Evolutionary conservation across 2,797 vertebrate species (phyloP).

Genomic region (Triplophysa yarkandensis): DNA sequence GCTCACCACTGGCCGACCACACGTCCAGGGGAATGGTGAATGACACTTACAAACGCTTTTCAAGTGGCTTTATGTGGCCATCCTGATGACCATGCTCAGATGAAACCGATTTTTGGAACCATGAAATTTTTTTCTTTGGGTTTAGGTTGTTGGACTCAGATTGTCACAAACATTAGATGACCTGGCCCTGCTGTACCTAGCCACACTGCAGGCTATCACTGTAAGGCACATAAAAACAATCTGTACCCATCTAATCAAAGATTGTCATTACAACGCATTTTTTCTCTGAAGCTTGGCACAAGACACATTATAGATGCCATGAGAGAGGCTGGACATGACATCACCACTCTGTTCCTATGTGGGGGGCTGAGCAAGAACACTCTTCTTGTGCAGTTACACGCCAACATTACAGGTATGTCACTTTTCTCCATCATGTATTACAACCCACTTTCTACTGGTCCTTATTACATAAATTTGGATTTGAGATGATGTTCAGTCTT

Average conservation of each 20-base stretch:
- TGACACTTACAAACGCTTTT: background rate
- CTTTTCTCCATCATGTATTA: too few species aligned
- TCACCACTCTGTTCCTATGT: constrained; percentile 88
- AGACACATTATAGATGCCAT: constrained; percentile 89
- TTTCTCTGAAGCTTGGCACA: constrained; percentile 82
- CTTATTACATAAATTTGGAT: too few species aligned
- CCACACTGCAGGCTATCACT: constrained; percentile 89
- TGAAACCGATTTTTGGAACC: background rate
- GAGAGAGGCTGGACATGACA: constrained; percentile 83
- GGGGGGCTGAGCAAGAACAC: constrained; percentile 94
- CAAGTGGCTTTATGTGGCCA: background rate
- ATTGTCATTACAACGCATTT: background rate
- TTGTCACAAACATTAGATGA: constrained; percentile 88
- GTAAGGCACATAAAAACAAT: constrained; percentile 75
- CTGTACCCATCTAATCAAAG: background rate
- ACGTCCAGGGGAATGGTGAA: constrained; percentile 93
- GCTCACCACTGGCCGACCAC: constrained; percentile 93
- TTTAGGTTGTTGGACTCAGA: constrained; percentile 86
- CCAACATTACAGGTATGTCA: constrained; percentile 85
- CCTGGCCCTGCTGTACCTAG: constrained; percentile 91
- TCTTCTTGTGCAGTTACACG: constrained; percentile 90
- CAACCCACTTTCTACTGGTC: too few species aligned
- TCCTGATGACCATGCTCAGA: background rate
- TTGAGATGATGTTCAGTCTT: too few species aligned
- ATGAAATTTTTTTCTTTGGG: background rate